Percentiles rank a stretch among this genome's conserved stretches.
Conservation (phyloP, 2,888 invertebrate species). For the Neocrepidodera transversa region DNA sequence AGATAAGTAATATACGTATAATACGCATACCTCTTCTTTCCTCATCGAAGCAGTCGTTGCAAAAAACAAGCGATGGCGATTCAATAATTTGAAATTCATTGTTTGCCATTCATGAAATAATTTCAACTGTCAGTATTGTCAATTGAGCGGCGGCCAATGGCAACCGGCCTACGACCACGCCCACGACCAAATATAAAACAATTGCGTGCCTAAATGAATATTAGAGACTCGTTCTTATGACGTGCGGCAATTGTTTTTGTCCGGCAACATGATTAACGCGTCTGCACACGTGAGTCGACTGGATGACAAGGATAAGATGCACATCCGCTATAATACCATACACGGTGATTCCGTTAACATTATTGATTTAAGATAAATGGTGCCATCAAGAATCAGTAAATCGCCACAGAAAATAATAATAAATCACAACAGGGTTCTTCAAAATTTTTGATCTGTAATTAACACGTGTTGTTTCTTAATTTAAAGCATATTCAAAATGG, state of each 20-base stretch:
- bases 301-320: constrained; percentile 11
- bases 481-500: too few species aligned
- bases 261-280: constrained; percentile 40
- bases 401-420: too few species aligned
- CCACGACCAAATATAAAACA: constrained; percentile 52
- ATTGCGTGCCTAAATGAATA: constrained; percentile 48
- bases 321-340: too few species aligned
- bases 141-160: constrained; percentile 53
- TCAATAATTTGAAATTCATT: constrained; percentile 50
- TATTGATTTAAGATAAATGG: too few species aligned
- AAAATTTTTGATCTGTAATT: too few species aligned
- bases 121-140: constrained; percentile 44
- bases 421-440: too few species aligned
- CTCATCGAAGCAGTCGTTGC: constrained; percentile 12
- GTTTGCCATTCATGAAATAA: constrained; percentile 50
- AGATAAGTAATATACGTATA: too few species aligned
- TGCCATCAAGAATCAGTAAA: too few species aligned
- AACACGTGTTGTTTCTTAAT: too few species aligned
- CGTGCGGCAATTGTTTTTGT: constrained; percentile 38
- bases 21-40: constrained; percentile 24
- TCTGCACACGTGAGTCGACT: constrained; percentile 40
- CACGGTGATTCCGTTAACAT: too few species aligned
- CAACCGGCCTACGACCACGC: constrained; percentile 47
- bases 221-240: constrained; percentile 41
- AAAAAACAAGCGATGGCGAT: constrained; percentile 49